phyloP scores from a whole-genome alignment of 2,797 vertebrate species.

The Erethizon dorsatum region DNA sequence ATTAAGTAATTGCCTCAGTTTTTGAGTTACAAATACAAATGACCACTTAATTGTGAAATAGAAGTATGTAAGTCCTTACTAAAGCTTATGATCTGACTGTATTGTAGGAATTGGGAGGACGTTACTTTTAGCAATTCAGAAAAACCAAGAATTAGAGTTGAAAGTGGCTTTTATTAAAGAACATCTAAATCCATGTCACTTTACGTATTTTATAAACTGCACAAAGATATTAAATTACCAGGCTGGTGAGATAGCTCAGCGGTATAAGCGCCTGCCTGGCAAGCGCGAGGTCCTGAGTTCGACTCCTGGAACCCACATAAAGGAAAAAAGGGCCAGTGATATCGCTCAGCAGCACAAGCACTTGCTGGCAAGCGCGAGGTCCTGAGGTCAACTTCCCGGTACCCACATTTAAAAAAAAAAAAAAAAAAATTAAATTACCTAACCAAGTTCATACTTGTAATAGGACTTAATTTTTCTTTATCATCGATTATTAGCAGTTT shows the following conservation, averaged over 20 bases:
- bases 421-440: not conserved
- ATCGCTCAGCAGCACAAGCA: too few relatives aligned
- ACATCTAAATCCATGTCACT: slow-evolving; percentile 15
- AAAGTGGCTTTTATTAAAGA: slow-evolving; percentile 29
- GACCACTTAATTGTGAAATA: slow-evolving; percentile 51
- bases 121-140: slow-evolving; percentile 62
- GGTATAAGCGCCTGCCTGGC: too few relatives aligned
- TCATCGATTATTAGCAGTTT: not conserved
- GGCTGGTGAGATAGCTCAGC: too few relatives aligned
- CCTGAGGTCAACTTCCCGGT: too few relatives aligned
- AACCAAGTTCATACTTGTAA: slow-evolving; percentile 20
- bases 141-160: not conserved
- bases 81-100: slow-evolving; percentile 18
- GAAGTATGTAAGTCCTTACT: not conserved
- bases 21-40: slow-evolving; percentile 13
- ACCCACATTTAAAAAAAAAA: too few relatives aligned
- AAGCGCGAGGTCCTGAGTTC: too few relatives aligned
- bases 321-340: too few relatives aligned
- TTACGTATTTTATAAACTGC: slow-evolving; percentile 41
- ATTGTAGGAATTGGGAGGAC: not conserved
- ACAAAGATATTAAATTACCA: slow-evolving; percentile 24
- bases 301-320: too few relatives aligned
- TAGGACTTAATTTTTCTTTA: not conserved
- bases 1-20: not conserved
- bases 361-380: too few relatives aligned